A percentile compares a stretch with the other conserved stretches of the same genome.
These are phyloP conservation scores for Diphyllodes magnificus DNA, from an alignment of 2,113 vertebrate species.

Conservation along the genomic window DNA sequence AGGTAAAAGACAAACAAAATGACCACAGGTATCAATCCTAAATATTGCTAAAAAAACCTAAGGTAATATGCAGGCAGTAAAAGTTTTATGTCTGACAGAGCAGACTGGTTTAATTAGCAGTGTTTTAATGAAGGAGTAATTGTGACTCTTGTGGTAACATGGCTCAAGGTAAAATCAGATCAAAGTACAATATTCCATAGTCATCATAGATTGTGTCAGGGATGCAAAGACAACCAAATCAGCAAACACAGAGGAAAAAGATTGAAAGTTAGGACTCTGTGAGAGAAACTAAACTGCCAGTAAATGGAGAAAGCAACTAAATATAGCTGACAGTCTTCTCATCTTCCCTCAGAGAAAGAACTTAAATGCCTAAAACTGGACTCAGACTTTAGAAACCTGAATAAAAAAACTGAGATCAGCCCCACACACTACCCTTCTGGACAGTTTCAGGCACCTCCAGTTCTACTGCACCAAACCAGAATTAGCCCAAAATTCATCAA, in stretches of 20 bases:
- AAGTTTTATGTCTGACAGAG: not conserved
- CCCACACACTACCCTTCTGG: not conserved
- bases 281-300: not conserved
- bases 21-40: not conserved
- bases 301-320: not conserved
- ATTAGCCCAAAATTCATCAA: not conserved
- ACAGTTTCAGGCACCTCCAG: not conserved
- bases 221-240: not conserved
- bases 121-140: not conserved
- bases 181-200: not conserved
- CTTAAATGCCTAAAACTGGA: not conserved
- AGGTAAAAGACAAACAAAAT: not conserved
- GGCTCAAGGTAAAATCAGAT: not conserved
- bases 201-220: not conserved
- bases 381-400: not conserved
- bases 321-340: not conserved
- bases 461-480: not conserved
- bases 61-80: not conserved
- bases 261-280: not conserved
- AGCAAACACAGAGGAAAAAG: not conserved
- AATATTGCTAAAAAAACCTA: not conserved
- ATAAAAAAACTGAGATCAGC: not conserved
- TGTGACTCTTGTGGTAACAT: not conserved
- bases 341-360: not conserved
- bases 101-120: not conserved